Evolutionary conservation across 2,888 invertebrate genomes (phyloP).

Genomic region (Phlogophora meticulosa): DNA sequence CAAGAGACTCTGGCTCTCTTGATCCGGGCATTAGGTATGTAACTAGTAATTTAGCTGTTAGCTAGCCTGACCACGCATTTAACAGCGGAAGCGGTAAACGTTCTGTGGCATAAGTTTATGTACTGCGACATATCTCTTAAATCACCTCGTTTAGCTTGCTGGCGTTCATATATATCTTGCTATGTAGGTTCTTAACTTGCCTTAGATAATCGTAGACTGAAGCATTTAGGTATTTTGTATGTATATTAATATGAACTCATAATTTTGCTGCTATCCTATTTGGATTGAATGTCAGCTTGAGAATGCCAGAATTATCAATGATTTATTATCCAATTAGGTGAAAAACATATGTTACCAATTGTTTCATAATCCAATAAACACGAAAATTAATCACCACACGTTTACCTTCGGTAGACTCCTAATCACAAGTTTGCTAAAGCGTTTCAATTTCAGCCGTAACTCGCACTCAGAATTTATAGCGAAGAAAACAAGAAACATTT

Average conservation of each 20-base stretch:
- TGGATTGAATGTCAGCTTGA: no score
- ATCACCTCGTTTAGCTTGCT: conserved; percentile 35
- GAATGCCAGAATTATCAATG: no score
- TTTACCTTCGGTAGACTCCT: conserved; percentile 16
- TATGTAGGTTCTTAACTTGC: not conserved
- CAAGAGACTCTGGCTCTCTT: conserved; percentile 1
- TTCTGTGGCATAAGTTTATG: conserved; percentile 38
- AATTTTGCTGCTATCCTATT: no score
- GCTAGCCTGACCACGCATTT: conserved; percentile 46
- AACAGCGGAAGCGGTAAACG: conserved; percentile 43
- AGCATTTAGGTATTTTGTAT: not conserved
- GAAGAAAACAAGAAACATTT: conserved; percentile 72
- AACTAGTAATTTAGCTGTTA: conserved; percentile 52
- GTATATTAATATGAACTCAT: no score
- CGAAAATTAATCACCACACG: conserved; percentile 30
- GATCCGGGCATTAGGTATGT: conserved; percentile 31
- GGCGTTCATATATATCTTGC: conserved; percentile 14
- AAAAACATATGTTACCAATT: no score
- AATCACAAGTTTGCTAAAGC: conserved; percentile 47
- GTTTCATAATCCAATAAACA: conserved; percentile 1
- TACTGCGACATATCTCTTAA: conserved; percentile 34
- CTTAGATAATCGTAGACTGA: not conserved
- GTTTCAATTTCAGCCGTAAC: conserved; percentile 67
- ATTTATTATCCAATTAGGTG: no score
- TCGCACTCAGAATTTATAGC: conserved; percentile 70